Percentiles rank a stretch among this genome's conserved stretches.
These are phyloP conservation scores for Hyles vespertilio DNA, from an alignment of 1,140 invertebrate species.

Conservation along the genomic window DNA sequence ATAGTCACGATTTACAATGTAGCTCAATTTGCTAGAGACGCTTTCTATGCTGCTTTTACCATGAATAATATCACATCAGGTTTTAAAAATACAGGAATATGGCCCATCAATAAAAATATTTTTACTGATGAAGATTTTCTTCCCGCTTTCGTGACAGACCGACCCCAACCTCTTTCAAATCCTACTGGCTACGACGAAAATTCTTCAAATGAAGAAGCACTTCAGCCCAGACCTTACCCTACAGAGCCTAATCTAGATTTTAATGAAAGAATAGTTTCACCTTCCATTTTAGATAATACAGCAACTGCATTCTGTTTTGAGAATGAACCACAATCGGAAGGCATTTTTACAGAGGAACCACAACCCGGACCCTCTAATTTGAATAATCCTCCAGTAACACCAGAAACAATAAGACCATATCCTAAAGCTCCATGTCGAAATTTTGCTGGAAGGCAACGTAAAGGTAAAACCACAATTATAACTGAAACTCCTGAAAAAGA, in stretches of 20 bases:
- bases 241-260: too few relatives aligned
- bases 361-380: too few relatives aligned
- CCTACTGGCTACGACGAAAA: too few relatives aligned
- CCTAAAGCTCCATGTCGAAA: conserved; percentile 21
- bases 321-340: too few relatives aligned
- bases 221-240: too few relatives aligned
- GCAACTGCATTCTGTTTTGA: too few relatives aligned
- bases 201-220: too few relatives aligned
- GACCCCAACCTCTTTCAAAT: background rate
- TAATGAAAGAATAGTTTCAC: too few relatives aligned
- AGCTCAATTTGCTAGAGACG: background rate
- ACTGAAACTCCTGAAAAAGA: conserved; percentile 24
- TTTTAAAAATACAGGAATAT: conserved; percentile 23
- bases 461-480: conserved; percentile 23
- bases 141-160: conserved; percentile 19
- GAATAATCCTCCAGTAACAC: conserved; percentile 9
- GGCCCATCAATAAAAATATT: conserved; percentile 23
- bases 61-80: conserved; percentile 20
- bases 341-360: too few relatives aligned
- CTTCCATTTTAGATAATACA: too few relatives aligned
- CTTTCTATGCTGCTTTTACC: conserved; percentile 16
- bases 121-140: conserved; percentile 29
- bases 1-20: conserved; percentile 12
- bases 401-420: conserved; percentile 25
- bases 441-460: conserved; percentile 10